Base-by-base conservation (phyloP, 2,113 vertebrate species). In the Corythoichthys intestinalis region DNA sequence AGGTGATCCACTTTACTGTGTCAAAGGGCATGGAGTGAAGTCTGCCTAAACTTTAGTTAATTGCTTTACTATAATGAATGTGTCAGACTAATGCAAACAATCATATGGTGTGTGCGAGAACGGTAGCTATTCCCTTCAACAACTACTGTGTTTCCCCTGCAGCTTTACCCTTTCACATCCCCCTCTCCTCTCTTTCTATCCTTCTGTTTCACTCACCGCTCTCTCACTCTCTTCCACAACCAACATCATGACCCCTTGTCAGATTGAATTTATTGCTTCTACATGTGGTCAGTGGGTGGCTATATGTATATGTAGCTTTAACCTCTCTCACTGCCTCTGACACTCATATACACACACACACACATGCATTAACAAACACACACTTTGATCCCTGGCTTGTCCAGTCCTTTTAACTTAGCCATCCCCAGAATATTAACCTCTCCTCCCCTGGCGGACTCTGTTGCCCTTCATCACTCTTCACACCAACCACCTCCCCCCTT, bases 311-410 rank as follows among this genome's bases (percentile, higher is more conserved):
- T 83, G 76, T 83, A 72, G 74, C 65, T 76, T 86, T 87, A 86
- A 86, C 82, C 83, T 87, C 76, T 80, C 76, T 65, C 71, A 68
- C 73, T 39, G 49, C n/a, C 48, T 76, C 62, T 20, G 39, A 9
- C 47, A 37, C 72, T 63, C 67, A 56, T 63, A 59, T 60, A 71
- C 68, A 69, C 69, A 53, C 56, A 53, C 56, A 49, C 47, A 59
- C 67, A 20, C 75, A 67, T 73, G 28, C 64, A 56, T 66, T 13
- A 54, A 72, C 65, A 49, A 37, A 38, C 0, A 37, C 13, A 74
- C 71, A 70, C 85, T 90, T 88, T 90, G 88, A 90, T 90, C 85
- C 83, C 73, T 74, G 73, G 84, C 88, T 78, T 89, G 81, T 89
- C 88, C 74, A 62, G 74, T 85, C 85, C 78, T 90, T 90, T 89